Conservation (phyloP, 30 jellyfish, hydroid and myxozoan genomes). For the Phacellophora camtschatica region DNA sequence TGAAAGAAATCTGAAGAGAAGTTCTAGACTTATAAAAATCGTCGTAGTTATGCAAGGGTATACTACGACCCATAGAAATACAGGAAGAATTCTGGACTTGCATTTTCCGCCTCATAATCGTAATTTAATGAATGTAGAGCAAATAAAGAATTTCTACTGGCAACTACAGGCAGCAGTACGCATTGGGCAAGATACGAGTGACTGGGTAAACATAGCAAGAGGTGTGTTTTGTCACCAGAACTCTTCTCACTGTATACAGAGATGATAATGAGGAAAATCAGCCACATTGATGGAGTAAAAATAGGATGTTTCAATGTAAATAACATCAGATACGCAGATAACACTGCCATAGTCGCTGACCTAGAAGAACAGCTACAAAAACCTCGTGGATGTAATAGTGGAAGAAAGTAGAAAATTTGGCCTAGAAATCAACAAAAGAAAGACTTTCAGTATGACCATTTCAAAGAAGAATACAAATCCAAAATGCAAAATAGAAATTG, state of each 20-base stretch:
- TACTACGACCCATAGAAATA: too few relatives aligned
- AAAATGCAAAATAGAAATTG: neutral
- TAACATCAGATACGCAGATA: conserved; percentile 18
- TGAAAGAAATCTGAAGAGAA: too few relatives aligned
- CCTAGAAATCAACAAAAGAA: conserved; percentile 30
- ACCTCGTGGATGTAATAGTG: conserved; percentile 25
- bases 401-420: conserved; percentile 14
- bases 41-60: too few relatives aligned
- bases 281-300: conserved; percentile 42
- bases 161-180: too few relatives aligned
- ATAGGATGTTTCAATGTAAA: conserved; percentile 15
- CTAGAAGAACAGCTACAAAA: neutral
- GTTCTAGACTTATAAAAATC: too few relatives aligned
- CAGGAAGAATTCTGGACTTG: too few relatives aligned
- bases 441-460: conserved; percentile 23
- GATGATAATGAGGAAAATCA: conserved; percentile 63
- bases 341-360: neutral
- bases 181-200: too few relatives aligned
- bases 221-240: conserved; percentile 49
- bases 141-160: too few relatives aligned
- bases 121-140: too few relatives aligned
- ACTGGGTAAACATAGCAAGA: too few relatives aligned
- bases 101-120: too few relatives aligned
- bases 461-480: conserved; percentile 16
- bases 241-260: conserved; percentile 60